Evolutionary conservation across 2,888 invertebrate genomes (phyloP), one percentile per base, ranked within the genome.

Genomic region (Lypha dubia): DNA sequence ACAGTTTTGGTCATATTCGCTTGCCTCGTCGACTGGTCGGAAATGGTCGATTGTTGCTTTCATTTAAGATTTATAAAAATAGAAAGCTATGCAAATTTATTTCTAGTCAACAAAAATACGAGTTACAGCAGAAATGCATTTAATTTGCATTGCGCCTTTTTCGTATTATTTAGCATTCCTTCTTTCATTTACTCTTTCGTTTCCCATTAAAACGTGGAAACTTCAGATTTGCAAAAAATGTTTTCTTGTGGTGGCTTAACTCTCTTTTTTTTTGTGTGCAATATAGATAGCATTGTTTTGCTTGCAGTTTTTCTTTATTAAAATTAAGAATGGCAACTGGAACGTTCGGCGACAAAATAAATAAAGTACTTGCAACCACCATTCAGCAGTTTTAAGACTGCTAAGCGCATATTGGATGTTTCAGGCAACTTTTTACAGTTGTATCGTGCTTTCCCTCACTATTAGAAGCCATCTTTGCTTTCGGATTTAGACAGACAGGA

Each of bases 61-160:
- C 28, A 56, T 65, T 63, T 67, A 74, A 70, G 38, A 38, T 20
- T 41, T 28, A 35, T 17, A 32, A 75, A 60, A 51, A 75, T n/a
- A 51, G 51, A 67, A 67, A 85, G 13, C 49, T 87, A 88, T 88
- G 88, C 88, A 89, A 88, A 88, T 88, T 86, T 67, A 79, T 28
- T 46, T n/a, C 24, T n/a, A n/a, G n/a, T 3, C n/a, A 17, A 62
- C 80, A 71, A 84, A 88, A 88, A 49, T 67, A 60, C 73, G 22
- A 73, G 8, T 79, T 87, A 88, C 88, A 87, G 85, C 84, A 88
- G 86, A 89, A 89, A 89, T 89, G 87, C 88, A 88, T 88, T 88
- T 88, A 88, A 88, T 88, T 89, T 88, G 88, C 89, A 89, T 88
- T 87, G 86, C 87, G 88, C 63, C 79, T 79, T 84, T 74, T 79